These are phyloP conservation scores for Cosmorhoe ocellata DNA, from an alignment of 2,888 invertebrate genomes.

Conservation along the genomic window DNA sequence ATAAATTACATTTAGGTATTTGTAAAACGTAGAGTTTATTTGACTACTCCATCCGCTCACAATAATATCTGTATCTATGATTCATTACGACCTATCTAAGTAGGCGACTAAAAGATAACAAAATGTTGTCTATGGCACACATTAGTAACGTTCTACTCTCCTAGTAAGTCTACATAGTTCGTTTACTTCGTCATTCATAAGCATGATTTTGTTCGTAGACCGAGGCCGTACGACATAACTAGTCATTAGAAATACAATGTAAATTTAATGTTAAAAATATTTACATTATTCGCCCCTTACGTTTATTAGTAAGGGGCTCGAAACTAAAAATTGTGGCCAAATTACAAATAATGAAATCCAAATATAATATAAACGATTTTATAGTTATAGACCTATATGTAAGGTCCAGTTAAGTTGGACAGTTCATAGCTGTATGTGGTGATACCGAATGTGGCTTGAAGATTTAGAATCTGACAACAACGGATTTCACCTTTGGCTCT, in stretches of 20 bases:
- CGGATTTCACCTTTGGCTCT: conserved; percentile 18
- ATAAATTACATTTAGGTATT: conserved; percentile 61
- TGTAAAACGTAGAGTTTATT: conserved; percentile 73
- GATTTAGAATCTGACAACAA: conserved; percentile 27
- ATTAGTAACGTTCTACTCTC: conserved; percentile 2
- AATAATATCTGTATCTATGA: conserved; percentile 45
- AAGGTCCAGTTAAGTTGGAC: conserved; percentile 36
- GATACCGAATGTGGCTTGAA: conserved; percentile 31
- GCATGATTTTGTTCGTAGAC: conserved; percentile 49
- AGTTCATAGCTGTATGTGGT: conserved; percentile 29
- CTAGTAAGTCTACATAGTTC: conserved; percentile 20
- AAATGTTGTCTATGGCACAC: conserved; percentile 9
- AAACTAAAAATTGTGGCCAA: conserved; percentile 81
- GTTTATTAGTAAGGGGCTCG: conserved; percentile 67
- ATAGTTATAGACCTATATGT: conserved; percentile 66
- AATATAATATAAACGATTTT: conserved; percentile 79
- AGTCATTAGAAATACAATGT: conserved; percentile 80
- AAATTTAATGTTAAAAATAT: conserved; percentile 77
- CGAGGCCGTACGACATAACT: conserved; percentile 79
- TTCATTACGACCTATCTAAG: conserved; percentile 20
- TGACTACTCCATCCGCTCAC: conserved; percentile 74
- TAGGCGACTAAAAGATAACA: conserved; percentile 3
- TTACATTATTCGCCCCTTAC: conserved; percentile 73
- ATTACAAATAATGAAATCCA: conserved; percentile 79
- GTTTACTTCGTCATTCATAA: conserved; percentile 36